Percentiles rank a stretch among this genome's conserved stretches.
Evolutionary conservation across 1,140 invertebrate species (phyloP).

Genomic region (Drosophila persimilis): DNA sequence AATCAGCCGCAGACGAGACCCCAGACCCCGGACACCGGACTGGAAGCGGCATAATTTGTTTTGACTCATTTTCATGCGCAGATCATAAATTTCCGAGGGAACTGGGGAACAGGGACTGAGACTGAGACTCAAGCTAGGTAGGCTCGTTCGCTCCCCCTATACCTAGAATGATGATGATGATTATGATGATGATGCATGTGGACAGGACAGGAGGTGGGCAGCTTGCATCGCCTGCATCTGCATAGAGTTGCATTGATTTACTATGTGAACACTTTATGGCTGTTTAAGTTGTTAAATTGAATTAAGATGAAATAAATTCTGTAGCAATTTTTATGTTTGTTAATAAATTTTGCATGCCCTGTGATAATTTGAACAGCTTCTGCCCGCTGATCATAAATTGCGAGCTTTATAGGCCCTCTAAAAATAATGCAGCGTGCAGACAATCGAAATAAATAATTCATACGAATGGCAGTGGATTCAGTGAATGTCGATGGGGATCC

Average conservation of each 20-base stretch:
- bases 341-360: conserved; percentile 81
- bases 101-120: conserved; percentile 13
- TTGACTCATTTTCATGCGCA: conserved; percentile 81
- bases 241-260: conserved; percentile 76
- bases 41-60: conserved; percentile 75
- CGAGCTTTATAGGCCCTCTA: conserved; percentile 46
- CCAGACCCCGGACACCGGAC: background rate
- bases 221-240: background rate
- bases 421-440: conserved; percentile 64
- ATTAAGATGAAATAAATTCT: conserved; percentile 83
- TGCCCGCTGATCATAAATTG: conserved; percentile 56
- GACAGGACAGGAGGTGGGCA: conserved; percentile 28
- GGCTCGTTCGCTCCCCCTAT: conserved; percentile 11
- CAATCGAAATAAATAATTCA: conserved; percentile 82
- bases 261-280: conserved; percentile 83
- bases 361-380: conserved; percentile 76
- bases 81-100: conserved; percentile 65
- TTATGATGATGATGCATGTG: conserved; percentile 49
- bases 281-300: conserved; percentile 83
- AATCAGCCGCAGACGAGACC: conserved; percentile 45
- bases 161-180: conserved; percentile 34
- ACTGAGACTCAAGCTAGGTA: background rate
- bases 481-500: background rate
- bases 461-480: conserved; percentile 50
- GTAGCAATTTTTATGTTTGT: conserved; percentile 79